Evolutionary conservation across 2,797 vertebrate species (phyloP), one percentile per base, ranked within the genome.

Genomic region (Serranus cabrilla): DNA sequence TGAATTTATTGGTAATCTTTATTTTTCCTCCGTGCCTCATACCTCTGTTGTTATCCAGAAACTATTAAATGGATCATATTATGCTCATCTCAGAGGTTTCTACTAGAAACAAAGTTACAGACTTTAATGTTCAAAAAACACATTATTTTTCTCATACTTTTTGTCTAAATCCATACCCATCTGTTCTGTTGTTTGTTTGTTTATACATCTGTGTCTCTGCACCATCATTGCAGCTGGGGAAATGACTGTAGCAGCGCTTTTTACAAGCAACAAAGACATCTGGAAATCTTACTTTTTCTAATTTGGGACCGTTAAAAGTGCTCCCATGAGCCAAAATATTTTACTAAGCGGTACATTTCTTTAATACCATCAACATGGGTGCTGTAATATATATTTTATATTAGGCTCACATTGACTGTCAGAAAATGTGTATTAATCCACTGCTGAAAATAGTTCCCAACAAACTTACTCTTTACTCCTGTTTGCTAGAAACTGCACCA

Each of bases 1-100:
- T 25, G 17, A 6, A 43, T 16, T 34, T 12, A 40, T 11, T 11
- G 12, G 42, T 69, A 21, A 58, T 73, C 20, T 37, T 3, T 21
- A 14, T 59, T 56, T 62, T 52, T 43, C 10, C 34, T 9, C 34
- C 8, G 7, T 31, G 27, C 27, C 27, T 31, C 6, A 6, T 3
- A 52, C n/a, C 27, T 56, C 31, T 56, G 18, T 42, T 73, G 37
- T 57, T 74, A 40, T 58, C 7, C 16, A 49, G 27, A 34, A 34
- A 34, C 34, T 9, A 34, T 34, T 34, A 8, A 34, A 27, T 27
- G 27, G 27, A 27, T 3, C 34, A 7, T 34, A 8, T 31, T 31
- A 31, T 31, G 27, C 27, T 31, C 6, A 6, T 31, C 27, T 31
- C 27, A 31, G 27, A 3, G 7, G 34, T 34, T 6, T 34, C 34